Base-by-base conservation (phyloP, 2,797 vertebrate genomes). In the Tenualosa ilisha region DNA sequence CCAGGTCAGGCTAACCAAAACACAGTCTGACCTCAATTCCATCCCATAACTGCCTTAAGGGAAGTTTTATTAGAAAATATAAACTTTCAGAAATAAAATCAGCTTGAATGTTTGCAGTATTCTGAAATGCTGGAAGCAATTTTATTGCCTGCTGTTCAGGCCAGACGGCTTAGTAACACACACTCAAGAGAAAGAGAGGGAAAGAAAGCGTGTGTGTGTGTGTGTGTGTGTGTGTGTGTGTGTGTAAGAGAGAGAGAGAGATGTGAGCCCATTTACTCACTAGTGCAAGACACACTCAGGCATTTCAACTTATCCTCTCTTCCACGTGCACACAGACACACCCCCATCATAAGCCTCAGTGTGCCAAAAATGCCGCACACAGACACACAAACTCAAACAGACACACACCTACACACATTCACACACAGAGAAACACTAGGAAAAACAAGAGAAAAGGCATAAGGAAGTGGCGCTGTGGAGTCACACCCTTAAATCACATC, bases 401-500 rank as follows among this genome's bases (percentile, higher is more conserved):
- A 40, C 31, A 40, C 31, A 40, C 65, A 72, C 12, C 15, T 81
- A 79, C 83, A 85, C 83, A 85, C 81, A 84, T 84, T 84, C 31
- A 86, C 82, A 86, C 84, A 84, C 53, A 61, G 1, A 46, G 54
- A 84, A 81, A 83, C 75, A 79, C 84, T 82, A 90, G 86, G 53
- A 49, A 49, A 49, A 4, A 79, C 84, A 84, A 90, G 86, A 61
- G 82, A 86, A 51, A 51, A 84, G 82, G 83, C 84, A 75, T 82
- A 22, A 40, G 72, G 72, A 79, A 79, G 72, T 79, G 40, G 72
- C 40, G 31, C 65, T 86, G 83, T 81, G 85, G 54, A 89, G 85
- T 82, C 82, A 59, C 88, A 86, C 88, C 88, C 72, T 89, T 90
- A 84, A 86, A 89, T 90, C 87, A 75, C 63, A 84, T 86, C 87